Percentiles rank a stretch among this genome's conserved stretches.
Conservation (phyloP, 2,113 vertebrate species). For the Thunnus thynnus region DNA sequence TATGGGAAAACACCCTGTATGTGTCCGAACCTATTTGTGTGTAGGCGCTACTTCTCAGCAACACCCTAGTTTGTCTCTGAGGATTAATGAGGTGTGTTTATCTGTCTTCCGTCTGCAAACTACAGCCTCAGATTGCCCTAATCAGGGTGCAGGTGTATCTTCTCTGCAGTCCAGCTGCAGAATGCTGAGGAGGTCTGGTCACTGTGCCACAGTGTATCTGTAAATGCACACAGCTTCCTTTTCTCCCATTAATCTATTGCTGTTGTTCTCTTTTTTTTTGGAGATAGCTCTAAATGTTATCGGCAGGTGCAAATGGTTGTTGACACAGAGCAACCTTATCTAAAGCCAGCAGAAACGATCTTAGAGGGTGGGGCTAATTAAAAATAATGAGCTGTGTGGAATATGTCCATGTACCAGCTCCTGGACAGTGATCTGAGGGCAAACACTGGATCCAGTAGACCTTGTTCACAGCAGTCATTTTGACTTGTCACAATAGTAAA, state of each 20-base stretch:
- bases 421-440: background rate
- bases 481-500: background rate
- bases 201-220: background rate
- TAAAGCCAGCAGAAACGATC: background rate
- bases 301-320: conserved; percentile 11
- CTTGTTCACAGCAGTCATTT: background rate
- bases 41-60: background rate
- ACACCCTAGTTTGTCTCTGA: conserved; percentile 30
- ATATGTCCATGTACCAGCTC: background rate
- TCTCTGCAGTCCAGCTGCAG: conserved; percentile 16
- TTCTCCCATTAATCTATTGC: background rate
- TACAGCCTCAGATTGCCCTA: conserved; percentile 22
- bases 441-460: background rate
- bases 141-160: conserved; percentile 55
- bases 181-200: conserved; percentile 14
- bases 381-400: conserved; percentile 43
- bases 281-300: conserved; percentile 9
- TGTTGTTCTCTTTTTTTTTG: background rate
- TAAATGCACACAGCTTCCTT: conserved; percentile 13
- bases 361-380: conserved; percentile 21
- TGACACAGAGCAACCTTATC: conserved; percentile 21
- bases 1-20: background rate
- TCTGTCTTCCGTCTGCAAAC: conserved; percentile 34
- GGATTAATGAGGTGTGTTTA: conserved; percentile 69
- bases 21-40: background rate